Percentiles rank a stretch among this genome's conserved stretches.
Conservation (phyloP, 2,113 vertebrate genomes). For the Thermophis baileyi region DNA sequence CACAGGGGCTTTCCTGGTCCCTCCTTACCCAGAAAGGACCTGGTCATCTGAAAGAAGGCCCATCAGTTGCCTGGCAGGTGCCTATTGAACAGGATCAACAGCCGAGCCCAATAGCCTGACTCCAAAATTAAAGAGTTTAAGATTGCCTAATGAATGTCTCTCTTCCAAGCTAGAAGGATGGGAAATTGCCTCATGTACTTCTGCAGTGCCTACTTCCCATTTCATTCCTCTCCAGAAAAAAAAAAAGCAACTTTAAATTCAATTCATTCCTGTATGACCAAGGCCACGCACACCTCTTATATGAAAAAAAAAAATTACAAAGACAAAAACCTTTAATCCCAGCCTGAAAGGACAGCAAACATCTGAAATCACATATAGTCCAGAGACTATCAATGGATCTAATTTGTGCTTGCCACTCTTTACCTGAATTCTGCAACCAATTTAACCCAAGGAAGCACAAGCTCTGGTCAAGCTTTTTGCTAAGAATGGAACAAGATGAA, state of each 20-base stretch:
- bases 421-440: conserved; percentile 43
- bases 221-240: conserved; percentile 42
- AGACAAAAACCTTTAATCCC: conserved; percentile 70
- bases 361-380: conserved; percentile 60
- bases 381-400: conserved; percentile 60
- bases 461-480: conserved; percentile 39
- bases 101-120: not conserved
- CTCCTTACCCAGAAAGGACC: not conserved
- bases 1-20: not conserved
- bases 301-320: conserved; percentile 68
- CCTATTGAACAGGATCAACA: not conserved
- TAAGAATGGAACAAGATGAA: conserved; percentile 24
- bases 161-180: not conserved
- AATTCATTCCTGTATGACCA: conserved; percentile 66
- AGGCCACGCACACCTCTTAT: conserved; percentile 64
- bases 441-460: conserved; percentile 30
- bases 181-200: conserved; percentile 15
- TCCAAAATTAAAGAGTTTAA: not conserved
- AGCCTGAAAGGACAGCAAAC: conserved; percentile 59
- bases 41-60: not conserved
- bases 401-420: conserved; percentile 66
- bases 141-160: not conserved
- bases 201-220: conserved; percentile 51
- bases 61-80: not conserved
- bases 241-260: conserved; percentile 64